Percentiles rank a stretch among this genome's conserved stretches.
Conservation (phyloP, 2,113 vertebrate genomes). For the Oreochromis aureus region DNA sequence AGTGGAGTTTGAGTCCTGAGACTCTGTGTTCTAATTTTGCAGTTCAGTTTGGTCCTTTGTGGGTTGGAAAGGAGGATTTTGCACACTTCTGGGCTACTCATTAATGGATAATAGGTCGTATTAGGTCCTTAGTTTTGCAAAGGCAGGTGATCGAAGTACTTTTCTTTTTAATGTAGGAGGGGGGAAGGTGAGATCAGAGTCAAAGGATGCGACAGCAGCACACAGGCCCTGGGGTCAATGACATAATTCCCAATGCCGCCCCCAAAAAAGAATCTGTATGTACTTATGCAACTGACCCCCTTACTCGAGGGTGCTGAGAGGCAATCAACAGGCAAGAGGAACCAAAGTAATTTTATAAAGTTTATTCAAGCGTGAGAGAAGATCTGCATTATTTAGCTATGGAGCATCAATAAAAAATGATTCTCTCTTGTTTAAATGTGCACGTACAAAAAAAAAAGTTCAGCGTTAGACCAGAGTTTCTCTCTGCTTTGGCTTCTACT, state of each 20-base stretch:
- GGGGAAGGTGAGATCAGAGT: not conserved
- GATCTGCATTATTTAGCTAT: slow-evolving; percentile 57
- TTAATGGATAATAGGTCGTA: not conserved
- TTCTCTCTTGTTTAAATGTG: not conserved
- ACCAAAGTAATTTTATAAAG: slow-evolving; percentile 20
- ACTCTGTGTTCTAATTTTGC: slow-evolving; percentile 33
- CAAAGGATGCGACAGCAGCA: not conserved
- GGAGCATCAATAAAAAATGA: slow-evolving; percentile 43
- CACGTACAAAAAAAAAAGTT: not conserved
- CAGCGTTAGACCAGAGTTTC: not conserved
- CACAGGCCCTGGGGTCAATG: slow-evolving; percentile 27
- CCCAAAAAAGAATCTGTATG: not conserved
- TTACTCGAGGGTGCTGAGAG: not conserved
- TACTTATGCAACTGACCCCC: slow-evolving; percentile 51
- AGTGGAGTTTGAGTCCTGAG: slow-evolving; percentile 20
- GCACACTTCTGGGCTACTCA: not conserved
- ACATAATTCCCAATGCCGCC: slow-evolving; percentile 20
- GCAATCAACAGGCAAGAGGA: slow-evolving; percentile 13
- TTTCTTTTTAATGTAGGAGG: not conserved
- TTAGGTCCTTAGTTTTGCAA: not conserved
- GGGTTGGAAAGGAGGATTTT: slow-evolving; percentile 3
- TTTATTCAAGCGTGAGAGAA: slow-evolving; percentile 30
- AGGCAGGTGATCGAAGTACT: not conserved
- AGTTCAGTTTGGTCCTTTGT: not conserved
- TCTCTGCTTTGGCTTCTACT: not conserved